Conservation (phyloP, 2,888 invertebrate genomes). For the Acrobasis suavella region DNA sequence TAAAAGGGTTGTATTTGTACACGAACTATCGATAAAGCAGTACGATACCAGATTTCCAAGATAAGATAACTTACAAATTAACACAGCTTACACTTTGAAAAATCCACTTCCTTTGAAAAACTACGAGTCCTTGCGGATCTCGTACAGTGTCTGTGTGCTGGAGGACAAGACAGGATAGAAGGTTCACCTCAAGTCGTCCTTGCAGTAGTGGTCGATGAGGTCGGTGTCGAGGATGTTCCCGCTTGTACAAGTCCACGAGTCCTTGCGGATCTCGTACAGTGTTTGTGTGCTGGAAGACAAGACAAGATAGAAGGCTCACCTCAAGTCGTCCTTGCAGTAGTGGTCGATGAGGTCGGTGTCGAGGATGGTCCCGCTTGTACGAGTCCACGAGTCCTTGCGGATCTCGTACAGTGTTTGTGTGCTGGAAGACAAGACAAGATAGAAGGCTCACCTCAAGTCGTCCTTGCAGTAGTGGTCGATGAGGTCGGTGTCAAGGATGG, state of each 20-base stretch:
- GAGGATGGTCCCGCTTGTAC: neutral
- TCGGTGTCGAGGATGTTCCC: conserved; percentile 20
- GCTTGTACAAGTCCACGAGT: neutral
- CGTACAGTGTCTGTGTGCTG: no score
- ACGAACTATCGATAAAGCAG: no score
- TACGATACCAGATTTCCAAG: no score
- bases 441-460: conserved; percentile 57
- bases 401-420: no score
- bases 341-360: conserved; percentile 42
- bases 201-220: conserved; percentile 57
- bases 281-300: no score
- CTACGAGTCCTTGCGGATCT: no score
- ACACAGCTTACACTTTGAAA: no score
- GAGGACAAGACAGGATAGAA: no score
- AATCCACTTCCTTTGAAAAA: no score
- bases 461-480: conserved; percentile 66
- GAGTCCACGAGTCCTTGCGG: neutral
- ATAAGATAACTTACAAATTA: no score
- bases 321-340: conserved; percentile 69
- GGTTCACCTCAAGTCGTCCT: conserved; percentile 66
- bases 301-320: conserved; percentile 41
- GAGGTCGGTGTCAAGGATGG: conserved; percentile 20
- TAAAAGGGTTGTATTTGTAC: no score
- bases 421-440: no score
- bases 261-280: neutral